Conservation (phyloP, 2,797 vertebrate genomes). For the Rhincodon typus region DNA sequence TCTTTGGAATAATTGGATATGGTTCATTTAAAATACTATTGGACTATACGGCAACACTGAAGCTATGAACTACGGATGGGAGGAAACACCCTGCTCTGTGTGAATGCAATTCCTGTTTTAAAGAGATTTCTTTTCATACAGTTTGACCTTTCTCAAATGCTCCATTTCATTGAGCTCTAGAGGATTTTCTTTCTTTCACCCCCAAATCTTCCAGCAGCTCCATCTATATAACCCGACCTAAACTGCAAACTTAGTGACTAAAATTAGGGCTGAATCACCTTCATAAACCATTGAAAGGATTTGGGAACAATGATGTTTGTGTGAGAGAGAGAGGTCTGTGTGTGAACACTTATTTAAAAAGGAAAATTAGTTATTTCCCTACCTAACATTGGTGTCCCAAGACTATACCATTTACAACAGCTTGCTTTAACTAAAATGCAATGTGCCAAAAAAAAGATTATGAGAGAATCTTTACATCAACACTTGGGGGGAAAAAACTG, state of each 20-base stretch:
- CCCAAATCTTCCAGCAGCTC: neutral
- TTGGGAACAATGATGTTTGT: neutral
- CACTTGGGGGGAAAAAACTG: neutral
- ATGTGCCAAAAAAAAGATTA: neutral
- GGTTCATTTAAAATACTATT: neutral
- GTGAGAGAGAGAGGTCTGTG: neutral
- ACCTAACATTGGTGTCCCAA: neutral
- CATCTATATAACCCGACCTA: neutral
- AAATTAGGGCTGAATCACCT: neutral
- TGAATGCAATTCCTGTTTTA: neutral
- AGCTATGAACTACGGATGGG: neutral
- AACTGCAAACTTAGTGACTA: neutral
- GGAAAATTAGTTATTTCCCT: neutral
- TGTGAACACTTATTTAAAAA: too few species aligned
- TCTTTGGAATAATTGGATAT: neutral
- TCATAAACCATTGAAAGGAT: neutral
- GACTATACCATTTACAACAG: neutral
- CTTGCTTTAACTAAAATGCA: neutral
- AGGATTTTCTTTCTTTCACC: neutral
- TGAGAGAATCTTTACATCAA: neutral
- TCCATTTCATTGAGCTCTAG: neutral
- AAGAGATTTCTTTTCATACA: neutral
- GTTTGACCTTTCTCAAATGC: neutral
- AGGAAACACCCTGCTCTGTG: neutral
- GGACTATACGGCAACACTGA: neutral